Percentiles rank a stretch among this genome's conserved stretches.
Conservation (phyloP, 2,888 invertebrate species). For the Megamerina dolium region DNA sequence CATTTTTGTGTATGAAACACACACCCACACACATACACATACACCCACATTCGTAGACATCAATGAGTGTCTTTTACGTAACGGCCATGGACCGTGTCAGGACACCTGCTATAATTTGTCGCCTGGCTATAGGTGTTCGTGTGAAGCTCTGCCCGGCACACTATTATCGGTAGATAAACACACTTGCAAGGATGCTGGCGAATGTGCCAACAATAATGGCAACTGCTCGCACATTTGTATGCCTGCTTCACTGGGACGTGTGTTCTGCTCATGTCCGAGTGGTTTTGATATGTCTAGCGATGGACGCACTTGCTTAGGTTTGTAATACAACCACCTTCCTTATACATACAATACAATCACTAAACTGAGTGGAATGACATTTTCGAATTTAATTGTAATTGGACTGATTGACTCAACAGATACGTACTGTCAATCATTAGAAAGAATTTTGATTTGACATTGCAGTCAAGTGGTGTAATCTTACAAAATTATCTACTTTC, state of each 20-base stretch:
- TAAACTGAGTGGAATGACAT: no score
- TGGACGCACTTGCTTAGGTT: constrained; percentile 50
- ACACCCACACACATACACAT: background rate
- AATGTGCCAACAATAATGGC: constrained; percentile 49
- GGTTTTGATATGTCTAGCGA: constrained; percentile 43
- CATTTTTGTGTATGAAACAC: no score
- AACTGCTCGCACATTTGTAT: constrained; percentile 52
- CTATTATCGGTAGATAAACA: constrained; percentile 53
- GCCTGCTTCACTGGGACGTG: constrained; percentile 45
- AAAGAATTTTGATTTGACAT: no score
- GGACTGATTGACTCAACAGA: no score
- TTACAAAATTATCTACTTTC: constrained; percentile 11
- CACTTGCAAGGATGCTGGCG: constrained; percentile 51
- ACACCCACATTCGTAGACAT: constrained; percentile 46
- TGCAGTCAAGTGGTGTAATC: no score
- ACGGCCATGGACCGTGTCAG: constrained; percentile 61
- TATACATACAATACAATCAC: no score
- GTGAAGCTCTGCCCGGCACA: constrained; percentile 56
- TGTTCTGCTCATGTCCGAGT: constrained; percentile 53
- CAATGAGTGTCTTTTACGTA: constrained; percentile 58
- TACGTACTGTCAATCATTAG: no score
- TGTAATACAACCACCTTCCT: constrained; percentile 23
- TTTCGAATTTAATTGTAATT: no score
- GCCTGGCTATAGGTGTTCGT: constrained; percentile 57
- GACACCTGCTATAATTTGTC: constrained; percentile 56